These are phyloP conservation scores for Plumapathes pennacea DNA, from an alignment of 92 coral and sea anemone genomes.

Conservation along the genomic window DNA sequence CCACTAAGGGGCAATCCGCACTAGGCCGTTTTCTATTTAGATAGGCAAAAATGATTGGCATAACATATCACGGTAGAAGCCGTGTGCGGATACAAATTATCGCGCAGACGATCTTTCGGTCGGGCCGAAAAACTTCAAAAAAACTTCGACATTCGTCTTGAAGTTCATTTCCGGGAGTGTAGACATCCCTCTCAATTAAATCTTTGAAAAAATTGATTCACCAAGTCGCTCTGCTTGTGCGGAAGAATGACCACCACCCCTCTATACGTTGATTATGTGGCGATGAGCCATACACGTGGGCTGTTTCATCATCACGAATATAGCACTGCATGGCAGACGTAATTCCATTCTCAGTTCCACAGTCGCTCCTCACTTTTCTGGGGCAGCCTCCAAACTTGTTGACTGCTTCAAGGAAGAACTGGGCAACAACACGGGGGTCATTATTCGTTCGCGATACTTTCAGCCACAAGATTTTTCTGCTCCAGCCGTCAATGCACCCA, in stretches of 20 bases:
- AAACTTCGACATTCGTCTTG: slow-evolving; percentile 22
- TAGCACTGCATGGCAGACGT: slow-evolving; percentile 31
- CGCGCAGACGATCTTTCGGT: no score
- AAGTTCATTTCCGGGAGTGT: slow-evolving; percentile 30
- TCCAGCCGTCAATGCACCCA: no score
- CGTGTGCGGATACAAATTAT: no score
- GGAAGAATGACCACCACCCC: slow-evolving; percentile 41
- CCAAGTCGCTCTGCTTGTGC: slow-evolving; percentile 24
- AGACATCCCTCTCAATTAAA: slow-evolving; percentile 23
- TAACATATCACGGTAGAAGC: no score
- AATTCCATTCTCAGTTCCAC: slow-evolving; percentile 49
- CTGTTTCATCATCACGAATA: slow-evolving; percentile 9
- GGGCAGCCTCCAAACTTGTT: slow-evolving; percentile 38
- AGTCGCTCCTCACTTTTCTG: slow-evolving; percentile 32
- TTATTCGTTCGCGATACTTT: slow-evolving; percentile 37
- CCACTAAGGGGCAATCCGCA: no score
- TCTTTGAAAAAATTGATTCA: slow-evolving; percentile 44
- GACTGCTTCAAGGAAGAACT: slow-evolving; percentile 28
- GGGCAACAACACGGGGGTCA: slow-evolving; percentile 33
- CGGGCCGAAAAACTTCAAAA: no score
- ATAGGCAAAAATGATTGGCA: no score
- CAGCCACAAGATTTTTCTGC: slow-evolving; percentile 35
- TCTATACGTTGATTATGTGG: slow-evolving; percentile 43
- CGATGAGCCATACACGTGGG: slow-evolving; percentile 51
- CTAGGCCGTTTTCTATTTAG: no score